Conservation (phyloP, 2,888 invertebrate species). For the Chymomyza fuscimana region DNA sequence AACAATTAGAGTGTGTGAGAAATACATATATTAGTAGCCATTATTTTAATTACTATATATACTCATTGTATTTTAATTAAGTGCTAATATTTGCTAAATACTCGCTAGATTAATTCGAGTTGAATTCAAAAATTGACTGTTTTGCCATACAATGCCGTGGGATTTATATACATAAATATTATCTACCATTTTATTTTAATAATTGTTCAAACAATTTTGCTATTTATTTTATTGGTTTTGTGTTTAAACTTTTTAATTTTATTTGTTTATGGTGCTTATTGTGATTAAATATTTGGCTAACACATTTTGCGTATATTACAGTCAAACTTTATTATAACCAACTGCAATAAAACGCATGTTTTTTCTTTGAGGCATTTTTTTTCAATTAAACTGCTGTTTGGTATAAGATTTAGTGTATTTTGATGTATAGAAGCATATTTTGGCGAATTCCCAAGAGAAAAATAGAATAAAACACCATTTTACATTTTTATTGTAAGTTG, state of each 20-base stretch:
- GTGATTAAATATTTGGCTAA: background rate
- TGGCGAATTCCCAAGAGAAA: no score
- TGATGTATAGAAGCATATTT: no score
- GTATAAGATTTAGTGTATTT: no score
- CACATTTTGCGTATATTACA: background rate
- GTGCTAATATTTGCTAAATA: slow-evolving; percentile 26
- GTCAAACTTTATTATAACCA: no score
- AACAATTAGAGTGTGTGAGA: slow-evolving; percentile 29
- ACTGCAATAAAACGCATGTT: no score
- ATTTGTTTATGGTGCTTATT: background rate
- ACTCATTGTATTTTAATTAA: slow-evolving; percentile 30
- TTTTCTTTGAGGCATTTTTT: no score
- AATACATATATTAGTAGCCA: background rate
- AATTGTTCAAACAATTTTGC: background rate
- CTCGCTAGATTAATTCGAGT: slow-evolving; percentile 31
- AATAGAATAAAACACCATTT: no score
- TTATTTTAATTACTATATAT: slow-evolving; percentile 12
- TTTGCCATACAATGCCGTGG: slow-evolving; percentile 26
- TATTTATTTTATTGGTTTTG: background rate
- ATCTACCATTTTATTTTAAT: background rate
- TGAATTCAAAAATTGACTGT: slow-evolving; percentile 63
- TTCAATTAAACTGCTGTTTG: no score
- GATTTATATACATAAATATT: background rate
- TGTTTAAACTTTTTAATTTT: background rate
- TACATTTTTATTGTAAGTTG: no score